Evolutionary conservation across 2,797 vertebrate species (phyloP), one percentile per base, ranked within the genome.

Genomic region (Lateolabrax maculatus): DNA sequence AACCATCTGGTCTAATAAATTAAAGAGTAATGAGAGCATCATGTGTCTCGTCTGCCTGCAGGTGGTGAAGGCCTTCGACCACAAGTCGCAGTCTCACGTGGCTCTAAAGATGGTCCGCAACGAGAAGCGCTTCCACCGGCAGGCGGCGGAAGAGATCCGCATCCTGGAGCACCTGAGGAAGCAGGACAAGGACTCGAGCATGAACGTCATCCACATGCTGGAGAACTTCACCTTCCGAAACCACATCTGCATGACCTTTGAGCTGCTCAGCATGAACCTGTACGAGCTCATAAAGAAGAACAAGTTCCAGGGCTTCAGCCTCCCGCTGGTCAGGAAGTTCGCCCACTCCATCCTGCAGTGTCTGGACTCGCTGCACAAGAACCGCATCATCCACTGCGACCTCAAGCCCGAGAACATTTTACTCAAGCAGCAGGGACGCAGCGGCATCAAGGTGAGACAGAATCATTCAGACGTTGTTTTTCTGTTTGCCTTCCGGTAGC

Each of bases 161-260:
- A 99, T 99, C 89, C 91, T 99, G 89, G 98, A 99, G 85, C 98
- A 99, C 87, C 95, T 99, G 84, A 95, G 96, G 79, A 99, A 99
- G 87, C 98, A 99, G 93, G 98, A 99, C 94, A 98, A 97, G 92
- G 98, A 99, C 93, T 96, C 96, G 43, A 94, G 94, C 85, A 99
- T 99, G 98, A 99, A 99, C 74, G 98, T 99, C 92, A 99, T 99
- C 92, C 98, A 99, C 95, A 99, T 99, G 98, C 94, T 99, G 95
- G 98, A 99, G 95, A 97, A 98, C 90, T 99, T 99, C 94, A 99
- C 97, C 90, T 99, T 99, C 96, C 95, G 98, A 65, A 98, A 96
- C 95, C 98, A 99, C 94, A 99, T 99, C 93, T 99, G 98, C 94
- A 99, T 99, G 98, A 99, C 98, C 0, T 99, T 99, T 49, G 98